phyloP scores from a whole-genome alignment of 2,888 invertebrate genomes.

The Amblyteles armatorius region DNA sequence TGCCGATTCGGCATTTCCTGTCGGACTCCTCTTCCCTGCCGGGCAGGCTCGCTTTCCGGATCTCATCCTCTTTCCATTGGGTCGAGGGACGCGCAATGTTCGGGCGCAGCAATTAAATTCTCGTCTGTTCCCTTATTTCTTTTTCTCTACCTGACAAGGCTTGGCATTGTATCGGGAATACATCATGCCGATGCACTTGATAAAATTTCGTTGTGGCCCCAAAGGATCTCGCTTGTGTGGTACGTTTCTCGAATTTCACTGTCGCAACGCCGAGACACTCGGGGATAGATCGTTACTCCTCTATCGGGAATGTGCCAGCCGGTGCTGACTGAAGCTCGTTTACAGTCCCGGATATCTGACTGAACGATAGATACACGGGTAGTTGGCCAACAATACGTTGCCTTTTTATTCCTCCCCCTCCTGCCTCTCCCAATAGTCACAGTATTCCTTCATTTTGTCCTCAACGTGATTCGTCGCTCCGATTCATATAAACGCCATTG shows the following conservation, averaged over 20 bases:
- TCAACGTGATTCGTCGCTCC: conserved; percentile 16
- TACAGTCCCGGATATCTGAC: conserved; percentile 59
- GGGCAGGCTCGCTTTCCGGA: conserved; percentile 7
- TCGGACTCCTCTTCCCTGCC: conserved; percentile 43
- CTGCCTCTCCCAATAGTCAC: not conserved
- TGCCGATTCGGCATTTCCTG: conserved; percentile 59
- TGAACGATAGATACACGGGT: conserved; percentile 45
- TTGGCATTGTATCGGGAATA: conserved; percentile 14
- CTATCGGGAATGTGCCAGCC: conserved; percentile 64
- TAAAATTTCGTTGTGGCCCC: conserved; percentile 35
- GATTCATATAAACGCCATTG: conserved; percentile 27
- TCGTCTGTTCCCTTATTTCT: conserved; percentile 40
- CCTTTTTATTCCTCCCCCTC: not conserved
- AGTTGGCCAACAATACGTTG: conserved; percentile 56
- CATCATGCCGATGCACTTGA: conserved; percentile 18
- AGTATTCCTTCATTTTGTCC: conserved; percentile 37
- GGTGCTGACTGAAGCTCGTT: conserved; percentile 65
- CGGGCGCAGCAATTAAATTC: conserved; percentile 65
- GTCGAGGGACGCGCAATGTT: conserved; percentile 52
- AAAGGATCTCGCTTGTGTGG: conserved; percentile 26
- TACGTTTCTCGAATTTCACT: conserved; percentile 35
- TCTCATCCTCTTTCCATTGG: conserved; percentile 40
- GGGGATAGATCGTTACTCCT: conserved; percentile 46
- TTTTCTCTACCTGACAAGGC: conserved; percentile 11
- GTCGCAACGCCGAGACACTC: conserved; percentile 19